phyloP scores from a whole-genome alignment of 2,888 invertebrate species.

The Salticus scenicus region DNA sequence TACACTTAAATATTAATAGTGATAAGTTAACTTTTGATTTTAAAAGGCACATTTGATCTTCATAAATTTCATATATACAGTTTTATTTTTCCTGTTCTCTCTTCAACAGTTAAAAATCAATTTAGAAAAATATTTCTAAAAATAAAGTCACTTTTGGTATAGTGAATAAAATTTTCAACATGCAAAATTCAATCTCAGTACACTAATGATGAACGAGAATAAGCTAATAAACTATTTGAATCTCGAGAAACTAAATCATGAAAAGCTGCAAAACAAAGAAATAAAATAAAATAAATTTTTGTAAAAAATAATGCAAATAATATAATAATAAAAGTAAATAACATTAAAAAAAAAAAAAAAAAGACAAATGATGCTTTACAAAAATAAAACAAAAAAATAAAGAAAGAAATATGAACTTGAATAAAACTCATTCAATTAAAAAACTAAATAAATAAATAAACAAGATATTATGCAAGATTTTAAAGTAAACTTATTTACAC shows the following conservation, averaged over 20 bases:
- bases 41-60: too few relatives aligned
- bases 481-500: too few relatives aligned
- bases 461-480: too few relatives aligned
- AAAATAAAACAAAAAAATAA: not conserved
- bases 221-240: constrained; percentile 63
- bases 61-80: too few relatives aligned
- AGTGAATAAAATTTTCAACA: not conserved
- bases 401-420: too few relatives aligned
- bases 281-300: too few relatives aligned
- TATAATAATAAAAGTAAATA: constrained; percentile 5
- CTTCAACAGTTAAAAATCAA: not conserved
- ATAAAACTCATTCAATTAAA: too few relatives aligned
- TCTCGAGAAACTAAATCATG: constrained; percentile 62
- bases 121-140: not conserved
- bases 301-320: constrained; percentile 10
- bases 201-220: constrained; percentile 42
- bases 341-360: constrained; percentile 12
- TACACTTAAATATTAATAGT: too few relatives aligned
- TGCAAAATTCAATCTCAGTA: constrained; percentile 25
- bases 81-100: too few relatives aligned
- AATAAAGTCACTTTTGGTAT: too few relatives aligned
- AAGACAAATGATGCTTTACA: not conserved
- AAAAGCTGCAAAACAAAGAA: constrained; percentile 56
- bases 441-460: too few relatives aligned
- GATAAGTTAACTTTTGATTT: too few relatives aligned